These are phyloP conservation scores for Tetranychus truncatus DNA, from an alignment of 2,888 invertebrate species.

Conservation along the genomic window DNA sequence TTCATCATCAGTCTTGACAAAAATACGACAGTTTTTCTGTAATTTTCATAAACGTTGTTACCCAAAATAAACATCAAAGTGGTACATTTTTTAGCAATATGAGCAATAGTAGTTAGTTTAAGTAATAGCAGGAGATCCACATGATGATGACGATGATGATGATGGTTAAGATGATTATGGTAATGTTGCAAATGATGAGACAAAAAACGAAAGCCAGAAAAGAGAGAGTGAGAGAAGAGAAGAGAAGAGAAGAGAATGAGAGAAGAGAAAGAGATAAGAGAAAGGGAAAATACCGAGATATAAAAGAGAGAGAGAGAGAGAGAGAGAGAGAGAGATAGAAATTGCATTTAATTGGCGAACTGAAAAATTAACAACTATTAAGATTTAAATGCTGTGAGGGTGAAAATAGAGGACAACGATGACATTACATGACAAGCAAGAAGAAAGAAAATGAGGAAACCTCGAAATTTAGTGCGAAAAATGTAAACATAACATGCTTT, in stretches of 20 bases:
- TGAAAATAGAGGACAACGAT: neutral
- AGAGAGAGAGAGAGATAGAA: neutral
- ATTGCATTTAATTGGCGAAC: neutral
- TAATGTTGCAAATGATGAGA: conserved; percentile 3
- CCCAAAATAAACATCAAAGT: neutral
- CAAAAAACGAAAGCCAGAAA: conserved; percentile 8
- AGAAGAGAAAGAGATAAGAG: neutral
- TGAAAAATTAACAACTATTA: neutral
- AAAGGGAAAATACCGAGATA: neutral
- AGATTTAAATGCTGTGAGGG: neutral
- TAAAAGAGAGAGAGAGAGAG: neutral
- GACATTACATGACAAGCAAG: neutral
- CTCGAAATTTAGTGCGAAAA: neutral
- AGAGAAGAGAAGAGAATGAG: neutral
- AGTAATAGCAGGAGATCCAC: neutral
- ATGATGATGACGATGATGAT: conserved; percentile 50
- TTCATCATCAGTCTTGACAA: conserved; percentile 1
- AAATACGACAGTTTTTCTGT: conserved; percentile 1
- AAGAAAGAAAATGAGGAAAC: neutral
- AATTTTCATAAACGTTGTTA: neutral
- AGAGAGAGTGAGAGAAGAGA: neutral
- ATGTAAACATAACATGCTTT: neutral
- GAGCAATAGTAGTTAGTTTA: conserved; percentile 44
- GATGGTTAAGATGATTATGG: conserved; percentile 46
- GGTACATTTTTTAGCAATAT: conserved; percentile 24